phyloP scores from a whole-genome alignment of 2,888 invertebrate species.

The Strigamia maritima region DNA sequence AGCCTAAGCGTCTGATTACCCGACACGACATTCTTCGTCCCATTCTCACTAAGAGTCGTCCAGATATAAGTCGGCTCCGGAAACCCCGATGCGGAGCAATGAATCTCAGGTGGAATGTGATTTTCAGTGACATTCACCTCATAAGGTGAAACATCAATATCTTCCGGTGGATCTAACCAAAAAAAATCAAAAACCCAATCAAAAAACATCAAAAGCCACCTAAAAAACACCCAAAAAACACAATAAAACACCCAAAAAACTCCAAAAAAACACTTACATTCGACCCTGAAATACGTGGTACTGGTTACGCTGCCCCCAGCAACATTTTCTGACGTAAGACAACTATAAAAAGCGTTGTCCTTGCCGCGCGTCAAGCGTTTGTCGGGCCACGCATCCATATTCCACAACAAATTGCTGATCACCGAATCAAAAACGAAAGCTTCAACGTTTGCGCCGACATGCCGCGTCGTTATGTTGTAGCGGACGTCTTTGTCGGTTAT shows the following conservation, averaged over 20 bases:
- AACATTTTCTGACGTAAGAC: constrained; percentile 71
- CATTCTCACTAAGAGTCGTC: constrained; percentile 53
- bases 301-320: constrained; percentile 77
- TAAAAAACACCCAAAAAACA: not conserved
- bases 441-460: constrained; percentile 69
- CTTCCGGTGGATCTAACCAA: constrained; percentile 73
- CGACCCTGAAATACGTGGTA: constrained; percentile 78
- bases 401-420: constrained; percentile 82
- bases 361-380: constrained; percentile 69
- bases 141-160: constrained; percentile 66
- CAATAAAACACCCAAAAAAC: constrained; percentile 46
- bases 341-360: constrained; percentile 79
- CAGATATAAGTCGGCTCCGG: constrained; percentile 67
- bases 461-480: constrained; percentile 67
- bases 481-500: constrained; percentile 54
- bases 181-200: not conserved
- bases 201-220: not conserved
- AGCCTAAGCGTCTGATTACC: constrained; percentile 57
- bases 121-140: constrained; percentile 50
- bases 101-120: constrained; percentile 44
- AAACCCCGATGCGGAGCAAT: constrained; percentile 46
- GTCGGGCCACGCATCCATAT: constrained; percentile 77
- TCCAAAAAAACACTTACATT: constrained; percentile 66
- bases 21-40: not conserved
- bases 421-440: constrained; percentile 82